Base-by-base conservation (phyloP, 2,113 vertebrate genomes). In the Pterocles gutturalis region DNA sequence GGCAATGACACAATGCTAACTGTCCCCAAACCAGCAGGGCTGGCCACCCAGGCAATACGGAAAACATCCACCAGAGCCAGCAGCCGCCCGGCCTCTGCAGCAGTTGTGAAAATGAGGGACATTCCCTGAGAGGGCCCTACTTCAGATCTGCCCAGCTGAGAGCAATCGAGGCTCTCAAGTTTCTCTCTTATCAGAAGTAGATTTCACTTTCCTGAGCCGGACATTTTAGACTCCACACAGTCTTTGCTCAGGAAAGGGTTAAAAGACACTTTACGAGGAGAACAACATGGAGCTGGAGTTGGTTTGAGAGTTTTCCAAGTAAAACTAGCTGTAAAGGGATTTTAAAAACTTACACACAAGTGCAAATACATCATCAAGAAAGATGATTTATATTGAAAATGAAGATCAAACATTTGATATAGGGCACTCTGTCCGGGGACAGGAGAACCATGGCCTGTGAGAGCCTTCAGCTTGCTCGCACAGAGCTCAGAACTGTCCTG, bases 1-100 rank as follows among this genome's bases (percentile, higher is more conserved):
- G 62, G 95, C 77, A 95, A 66, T 54, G 58, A 84, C 57, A 89
- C 72, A 87, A 89, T 5, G 4, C 33, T 75, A 89, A 75, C 69
- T 65, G 88, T 75, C 7, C n/a, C 86, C 77, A 84, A 3, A 69
- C 69, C 73, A 82, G 77, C 83, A 89, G 89, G 77, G 83, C 0
- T 93, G 91, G 76, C 95, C 92, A 96, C 80, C 48, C 77, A 92
- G 60, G 65, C 80, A 78, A 80, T 93, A 75, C 4, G 82, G 87
- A 93, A 95, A 97, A 90, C 0, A 0, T 17, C 38, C 48, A 38
- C 1, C 67, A 90, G 71, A 80, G 91, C 87, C 89, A 95, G 87
- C 76, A 91, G 80, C 72, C 3, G 29, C 38, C 69, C 1, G 21
- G 82, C 31, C 73, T 67, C 18, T 29, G 57, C 46, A 81, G 79